These are phyloP conservation scores for Myoxocephalus aenaeus DNA, from an alignment of 2,797 vertebrate species.

Conservation along the genomic window DNA sequence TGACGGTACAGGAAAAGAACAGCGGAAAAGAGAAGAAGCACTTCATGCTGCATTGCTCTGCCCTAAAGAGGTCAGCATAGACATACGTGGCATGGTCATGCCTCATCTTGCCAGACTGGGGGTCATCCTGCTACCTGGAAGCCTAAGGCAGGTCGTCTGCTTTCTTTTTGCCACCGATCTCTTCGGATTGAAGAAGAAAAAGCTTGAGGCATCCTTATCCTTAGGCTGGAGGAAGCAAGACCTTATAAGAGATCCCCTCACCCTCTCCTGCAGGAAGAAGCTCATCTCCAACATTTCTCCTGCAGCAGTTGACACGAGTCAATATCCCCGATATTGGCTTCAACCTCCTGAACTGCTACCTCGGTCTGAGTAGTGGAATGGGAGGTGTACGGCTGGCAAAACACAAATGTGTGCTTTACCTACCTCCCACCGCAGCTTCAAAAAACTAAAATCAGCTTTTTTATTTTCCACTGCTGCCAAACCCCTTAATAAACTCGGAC, in stretches of 20 bases:
- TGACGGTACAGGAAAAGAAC: not conserved
- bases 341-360: not conserved
- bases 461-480: not conserved
- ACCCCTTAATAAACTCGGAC: too few relatives aligned
- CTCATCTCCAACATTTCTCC: too few relatives aligned
- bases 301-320: too few relatives aligned
- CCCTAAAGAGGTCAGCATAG: not conserved
- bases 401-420: not conserved
- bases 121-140: not conserved
- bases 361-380: not conserved
- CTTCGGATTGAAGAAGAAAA: constrained; percentile 7
- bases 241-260: too few relatives aligned
- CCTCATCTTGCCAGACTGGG: not conserved
- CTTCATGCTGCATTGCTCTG: not conserved
- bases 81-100: not conserved
- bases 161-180: not conserved
- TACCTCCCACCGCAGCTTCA: constrained; percentile 13
- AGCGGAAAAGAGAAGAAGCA: not conserved
- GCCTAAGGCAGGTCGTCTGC: not conserved
- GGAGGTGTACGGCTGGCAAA: not conserved
- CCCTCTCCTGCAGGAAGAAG: too few relatives aligned
- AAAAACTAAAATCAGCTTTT: not conserved
- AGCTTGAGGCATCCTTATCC: too few relatives aligned
- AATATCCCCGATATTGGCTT: too few relatives aligned
- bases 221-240: too few relatives aligned